These are phyloP conservation scores for Calypte anna DNA, from an alignment of 2,113 vertebrate species.

Conservation along the genomic window DNA sequence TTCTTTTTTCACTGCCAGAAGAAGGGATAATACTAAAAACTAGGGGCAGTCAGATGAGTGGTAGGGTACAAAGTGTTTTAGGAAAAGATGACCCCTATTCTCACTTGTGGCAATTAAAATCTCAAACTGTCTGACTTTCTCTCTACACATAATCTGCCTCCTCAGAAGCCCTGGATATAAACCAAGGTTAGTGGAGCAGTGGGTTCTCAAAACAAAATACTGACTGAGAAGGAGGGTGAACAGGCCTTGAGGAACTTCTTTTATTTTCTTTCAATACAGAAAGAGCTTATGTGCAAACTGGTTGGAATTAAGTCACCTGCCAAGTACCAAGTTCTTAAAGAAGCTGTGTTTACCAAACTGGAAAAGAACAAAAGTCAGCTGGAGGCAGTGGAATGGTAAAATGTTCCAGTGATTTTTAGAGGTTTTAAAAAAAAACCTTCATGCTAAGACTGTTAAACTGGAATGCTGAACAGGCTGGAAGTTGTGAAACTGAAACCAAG, in stretches of 20 bases:
- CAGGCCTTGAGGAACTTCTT: neutral
- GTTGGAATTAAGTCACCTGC: slow-evolving; percentile 80
- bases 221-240: neutral
- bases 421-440: neutral
- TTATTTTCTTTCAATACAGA: slow-evolving; percentile 76
- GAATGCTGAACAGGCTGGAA: neutral
- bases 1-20: neutral
- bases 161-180: neutral
- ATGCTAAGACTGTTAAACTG: neutral
- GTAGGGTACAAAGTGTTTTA: neutral
- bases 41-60: neutral
- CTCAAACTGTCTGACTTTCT: neutral
- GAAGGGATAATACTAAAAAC: neutral
- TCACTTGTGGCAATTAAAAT: neutral
- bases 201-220: neutral
- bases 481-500: neutral
- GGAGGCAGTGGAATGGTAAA: slow-evolving; percentile 87
- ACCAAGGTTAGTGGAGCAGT: neutral
- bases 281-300: slow-evolving; percentile 86
- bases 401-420: neutral
- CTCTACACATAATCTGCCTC: neutral
- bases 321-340: slow-evolving; percentile 76
- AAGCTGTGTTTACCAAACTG: slow-evolving; percentile 80
- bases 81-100: neutral
- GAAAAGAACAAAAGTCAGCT: slow-evolving; percentile 81